These are phyloP conservation scores for Malurus cyaneus DNA, from an alignment of 2,113 vertebrate genomes.

Conservation along the genomic window DNA sequence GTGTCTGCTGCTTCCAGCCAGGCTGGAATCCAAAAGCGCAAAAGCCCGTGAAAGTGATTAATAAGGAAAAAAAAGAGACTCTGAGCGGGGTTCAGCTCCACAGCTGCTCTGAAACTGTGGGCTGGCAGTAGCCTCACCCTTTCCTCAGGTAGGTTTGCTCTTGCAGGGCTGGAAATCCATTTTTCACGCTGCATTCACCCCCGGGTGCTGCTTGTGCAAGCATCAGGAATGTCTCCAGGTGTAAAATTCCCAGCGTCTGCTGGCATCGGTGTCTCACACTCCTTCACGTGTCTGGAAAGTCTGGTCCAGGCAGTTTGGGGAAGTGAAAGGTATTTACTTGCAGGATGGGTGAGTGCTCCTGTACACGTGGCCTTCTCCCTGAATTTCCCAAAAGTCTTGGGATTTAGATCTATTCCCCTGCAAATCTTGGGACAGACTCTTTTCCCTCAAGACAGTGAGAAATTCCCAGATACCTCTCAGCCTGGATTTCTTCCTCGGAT, in stretches of 20 bases:
- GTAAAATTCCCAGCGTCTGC: neutral
- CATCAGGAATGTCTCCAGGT: neutral
- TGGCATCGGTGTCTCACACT: neutral
- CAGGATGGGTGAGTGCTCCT: neutral
- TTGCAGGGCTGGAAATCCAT: neutral
- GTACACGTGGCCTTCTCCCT: neutral
- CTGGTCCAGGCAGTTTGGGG: neutral
- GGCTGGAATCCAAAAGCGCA: conserved; percentile 25
- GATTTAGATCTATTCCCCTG: neutral
- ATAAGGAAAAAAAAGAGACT: neutral
- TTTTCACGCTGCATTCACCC: neutral
- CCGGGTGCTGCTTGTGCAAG: neutral
- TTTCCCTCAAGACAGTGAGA: neutral
- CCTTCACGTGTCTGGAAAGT: neutral
- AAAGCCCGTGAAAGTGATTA: neutral
- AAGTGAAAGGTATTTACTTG: neutral
- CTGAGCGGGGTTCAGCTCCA: neutral
- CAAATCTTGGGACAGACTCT: neutral
- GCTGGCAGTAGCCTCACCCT: neutral
- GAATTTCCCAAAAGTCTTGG: neutral
- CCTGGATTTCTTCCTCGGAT: neutral
- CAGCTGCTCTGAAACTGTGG: neutral
- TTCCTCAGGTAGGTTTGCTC: neutral
- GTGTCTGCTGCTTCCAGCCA: neutral
- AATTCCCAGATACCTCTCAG: neutral